Evolutionary conservation across 2,113 vertebrate species (phyloP), one percentile per base, ranked within the genome.

Genomic region (Chionis minor): DNA sequence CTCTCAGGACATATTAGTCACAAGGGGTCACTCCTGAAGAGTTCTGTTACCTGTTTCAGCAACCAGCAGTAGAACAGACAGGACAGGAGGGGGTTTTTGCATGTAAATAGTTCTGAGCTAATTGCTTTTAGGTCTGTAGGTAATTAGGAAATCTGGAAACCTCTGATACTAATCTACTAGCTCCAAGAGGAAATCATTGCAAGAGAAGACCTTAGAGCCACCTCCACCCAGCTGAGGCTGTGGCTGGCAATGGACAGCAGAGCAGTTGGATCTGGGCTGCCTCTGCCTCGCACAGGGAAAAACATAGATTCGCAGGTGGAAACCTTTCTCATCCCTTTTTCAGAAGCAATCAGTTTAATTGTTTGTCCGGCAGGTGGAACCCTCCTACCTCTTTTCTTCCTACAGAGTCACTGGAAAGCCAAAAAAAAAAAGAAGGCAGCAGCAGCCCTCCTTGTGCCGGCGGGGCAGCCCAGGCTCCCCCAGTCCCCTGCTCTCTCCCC

Each of bases 281-380:
- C 35, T 44, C 80, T 95, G 88, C 81, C 77, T 52, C 27, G 1
- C 56, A 17, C 52, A 15, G 19, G 52, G 38, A 2, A 40, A 49
- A 9, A 4, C 47, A 32, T 33, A 23, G 45, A 78, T 55, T 1
- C 0, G 24, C 77, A 18, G 22, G 5, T 0, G 4, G 32, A 80
- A 92, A 44, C 26, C 9, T 38, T 32, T 8, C 20, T 22, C 33
- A 2, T 12, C 14, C 26, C 4, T 70, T 51, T 49, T 32, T 6
- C 38, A 56, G 38, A 11, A 85, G 32, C 23, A 33, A 9, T 1
- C 11, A 26, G 1, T 2, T 92, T 11, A 8, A 58, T 32, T 26
- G 12, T 94, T 72, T 95, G 82, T 55, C 96, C 97, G 35, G 95
- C 93, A 97, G 97, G 72, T 96, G 97, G 84, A 96, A 95, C 94